Base-by-base conservation (phyloP, 2,888 invertebrate genomes). In the Drosophila ochracea region DNA sequence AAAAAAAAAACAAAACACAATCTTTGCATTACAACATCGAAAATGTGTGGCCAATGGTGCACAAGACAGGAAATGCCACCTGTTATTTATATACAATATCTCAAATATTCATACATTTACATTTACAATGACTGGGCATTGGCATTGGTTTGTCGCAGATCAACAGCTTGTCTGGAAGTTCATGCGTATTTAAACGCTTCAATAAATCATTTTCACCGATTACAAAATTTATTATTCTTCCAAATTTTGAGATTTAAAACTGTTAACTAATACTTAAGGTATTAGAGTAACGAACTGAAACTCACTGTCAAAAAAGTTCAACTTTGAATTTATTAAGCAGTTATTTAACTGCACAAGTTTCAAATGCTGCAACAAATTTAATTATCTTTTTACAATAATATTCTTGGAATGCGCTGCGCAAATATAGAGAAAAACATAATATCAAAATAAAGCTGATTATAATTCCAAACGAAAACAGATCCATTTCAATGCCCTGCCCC, bases 1-100 rank as follows among this genome's bases (percentile, higher is more conserved):
- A 58, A 68, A 61, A 53, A 57, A 25, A 21, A 53, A 50, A 31
- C 37, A 61, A 61, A 43, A 49, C 43, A 65, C 19, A 43, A 28
- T 19, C 37, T 69, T 69, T 62, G 76, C 70, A 71, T 30, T 68
- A 61, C 68, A 77, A 58, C 47, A 68, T 67, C 59, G 35, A 62
- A 70, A 67, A 49, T 69, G 68, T 65, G 63, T 63, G 69, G 68
- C 66, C 68, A 72, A 65, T 70, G 81, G 50, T 61, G 73, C 72
- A 74, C 62, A 68, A 81, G 58, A 10, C 83, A 80, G 88, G 88
- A 89, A 73, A 74, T 70, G 57, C 82, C 86, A 86, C 88, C 89
- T 84, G 86, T 74, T 84, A 79, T 76, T 74, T 71, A 68, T 76
- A 68, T 68, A 70, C 73, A 78, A 80, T 88, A 64, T 67, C 68